Evolutionary conservation across 2,113 vertebrate species (phyloP).

Genomic region (Xyliphius kryptos): DNA sequence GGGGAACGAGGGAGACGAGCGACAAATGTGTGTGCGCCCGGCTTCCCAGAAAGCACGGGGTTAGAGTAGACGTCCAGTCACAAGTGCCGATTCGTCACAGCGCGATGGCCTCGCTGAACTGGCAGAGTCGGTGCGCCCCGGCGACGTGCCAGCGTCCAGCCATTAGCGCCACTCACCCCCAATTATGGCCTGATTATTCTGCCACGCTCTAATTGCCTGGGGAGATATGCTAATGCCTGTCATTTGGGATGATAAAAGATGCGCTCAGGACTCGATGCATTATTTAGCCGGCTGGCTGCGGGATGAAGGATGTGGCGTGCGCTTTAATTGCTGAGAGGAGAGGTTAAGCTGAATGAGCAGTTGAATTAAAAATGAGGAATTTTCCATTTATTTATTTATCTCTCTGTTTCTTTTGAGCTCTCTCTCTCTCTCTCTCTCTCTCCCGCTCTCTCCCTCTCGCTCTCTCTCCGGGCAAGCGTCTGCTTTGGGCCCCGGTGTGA

Average conservation of each 20-base stretch:
- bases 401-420: slow-evolving; percentile 41
- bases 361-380: slow-evolving; percentile 97
- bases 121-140: slow-evolving; percentile 63
- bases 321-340: slow-evolving; percentile 99
- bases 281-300: slow-evolving; percentile 98
- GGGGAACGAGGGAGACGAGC: slow-evolving; percentile 37
- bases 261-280: slow-evolving; percentile 94
- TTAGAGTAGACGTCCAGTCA: slow-evolving; percentile 20
- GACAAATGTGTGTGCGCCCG: not conserved
- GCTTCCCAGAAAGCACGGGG: slow-evolving; percentile 5
- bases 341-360: slow-evolving; percentile 98
- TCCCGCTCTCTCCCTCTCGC: not conserved
- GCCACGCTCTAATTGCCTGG: slow-evolving; percentile 98
- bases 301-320: slow-evolving; percentile 94
- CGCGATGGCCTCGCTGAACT: slow-evolving; percentile 56
- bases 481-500: slow-evolving; percentile 57
- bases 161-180: slow-evolving; percentile 97
- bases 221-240: slow-evolving; percentile 99
- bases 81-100: slow-evolving; percentile 28
- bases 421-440: slow-evolving; percentile 4
- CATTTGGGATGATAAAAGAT: slow-evolving; percentile 99
- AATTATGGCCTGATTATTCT: slow-evolving; percentile 99
- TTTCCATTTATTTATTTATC: slow-evolving; percentile 64
- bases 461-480: slow-evolving; percentile 31
- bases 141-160: slow-evolving; percentile 92